Base-by-base conservation (phyloP, 2,797 vertebrate species). In the Acrossocheilus fasciatus region DNA sequence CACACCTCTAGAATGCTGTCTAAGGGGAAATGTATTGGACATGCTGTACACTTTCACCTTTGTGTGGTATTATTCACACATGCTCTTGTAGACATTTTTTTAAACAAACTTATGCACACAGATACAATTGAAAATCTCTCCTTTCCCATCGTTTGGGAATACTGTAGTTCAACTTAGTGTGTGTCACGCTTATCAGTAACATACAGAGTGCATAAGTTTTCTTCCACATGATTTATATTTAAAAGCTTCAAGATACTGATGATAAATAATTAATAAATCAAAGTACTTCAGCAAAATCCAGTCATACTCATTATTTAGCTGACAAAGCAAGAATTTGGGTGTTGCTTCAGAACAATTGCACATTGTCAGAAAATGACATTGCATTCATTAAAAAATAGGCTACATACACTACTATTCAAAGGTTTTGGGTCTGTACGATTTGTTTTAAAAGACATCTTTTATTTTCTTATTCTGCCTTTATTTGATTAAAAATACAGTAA, bases 1-100 rank as follows among this genome's bases (percentile, higher is more conserved):
- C 82, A 82, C 90, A 90, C 91, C 88, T 89, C 91, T 89, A 81
- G 80, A 89, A 89, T 89, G 90, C n/a, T 80, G 90, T 89, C 89
- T 89, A 86, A 89, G 86, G 90, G 91, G 92, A 93, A 93, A 84
- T 92, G 80, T 88, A 87, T 43, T 59, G 17, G 70, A 69, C 50
- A 17, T 43, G 34, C 64, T 36, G 7, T 68, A 75, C 76, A 73
- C 69, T 41, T 79, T 62, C 62, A 75, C n/a, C 57, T 79, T 34
- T 26, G 66, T 59, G n/a, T 79, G 77, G 41, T 72, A 41, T 73
- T 41, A 26, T 18, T 73, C 20, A 20, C 50, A 50, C 52, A 79
- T 81, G 76, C 45, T 87, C 26, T 66, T 84, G 59, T 83, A 47
- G 36, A 64, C 12, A 11, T 45, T 41, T 39, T 18, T 66, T 54